Conservation (phyloP, 2,797 vertebrate genomes). For the Enteromius afrohamiltoni region DNA sequence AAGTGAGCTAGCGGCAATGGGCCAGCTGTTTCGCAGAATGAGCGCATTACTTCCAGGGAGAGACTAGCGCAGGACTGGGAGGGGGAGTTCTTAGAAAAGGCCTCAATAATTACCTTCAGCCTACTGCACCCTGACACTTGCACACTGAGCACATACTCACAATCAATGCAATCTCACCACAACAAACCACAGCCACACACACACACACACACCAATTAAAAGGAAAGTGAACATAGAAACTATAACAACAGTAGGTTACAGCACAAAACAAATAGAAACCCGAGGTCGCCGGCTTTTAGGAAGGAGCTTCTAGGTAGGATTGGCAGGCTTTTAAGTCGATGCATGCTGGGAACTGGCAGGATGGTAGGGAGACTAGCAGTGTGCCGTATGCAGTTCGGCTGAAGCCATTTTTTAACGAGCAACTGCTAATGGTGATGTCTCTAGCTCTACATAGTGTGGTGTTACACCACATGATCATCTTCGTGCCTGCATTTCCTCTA, state of each 20-base stretch:
- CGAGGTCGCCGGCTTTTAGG: slow-evolving; percentile 5
- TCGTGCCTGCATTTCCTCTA: not conserved
- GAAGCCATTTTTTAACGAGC: slow-evolving; percentile 69
- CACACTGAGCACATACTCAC: slow-evolving; percentile 50
- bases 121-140: slow-evolving; percentile 72
- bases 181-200: slow-evolving; percentile 54
- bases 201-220: slow-evolving; percentile 44
- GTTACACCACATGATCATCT: not conserved
- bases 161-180: slow-evolving; percentile 51
- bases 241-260: slow-evolving; percentile 10
- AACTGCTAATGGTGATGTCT: slow-evolving; percentile 28
- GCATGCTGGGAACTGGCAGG: slow-evolving; percentile 26
- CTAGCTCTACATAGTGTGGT: slow-evolving; percentile 43
- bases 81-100: slow-evolving; percentile 83
- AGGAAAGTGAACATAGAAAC: slow-evolving; percentile 27
- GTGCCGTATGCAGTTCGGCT: slow-evolving; percentile 58
- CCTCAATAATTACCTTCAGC: slow-evolving; percentile 83
- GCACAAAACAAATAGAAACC: slow-evolving; percentile 26
- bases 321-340: slow-evolving; percentile 4
- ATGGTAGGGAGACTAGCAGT: not conserved
- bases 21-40: slow-evolving; percentile 82
- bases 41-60: slow-evolving; percentile 80
- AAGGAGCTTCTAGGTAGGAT: slow-evolving; percentile 19
- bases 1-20: slow-evolving; percentile 74
- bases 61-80: slow-evolving; percentile 72